Evolutionary conservation across 2,888 invertebrate species (phyloP).

Genomic region (Pachymerium ferrugineum): DNA sequence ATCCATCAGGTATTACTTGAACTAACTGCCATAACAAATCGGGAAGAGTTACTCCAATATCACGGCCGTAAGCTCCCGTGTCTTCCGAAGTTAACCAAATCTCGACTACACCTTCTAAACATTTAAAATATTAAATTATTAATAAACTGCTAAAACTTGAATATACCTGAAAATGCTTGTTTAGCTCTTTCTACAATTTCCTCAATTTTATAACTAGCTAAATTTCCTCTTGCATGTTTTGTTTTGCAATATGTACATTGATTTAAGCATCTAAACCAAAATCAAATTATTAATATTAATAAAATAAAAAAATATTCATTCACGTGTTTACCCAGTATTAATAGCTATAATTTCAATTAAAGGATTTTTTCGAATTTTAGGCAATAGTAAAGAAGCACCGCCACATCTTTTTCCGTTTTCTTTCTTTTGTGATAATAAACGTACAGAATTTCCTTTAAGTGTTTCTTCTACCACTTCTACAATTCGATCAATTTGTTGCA

Average conservation of each 20-base stretch:
- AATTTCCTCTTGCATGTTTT: constrained; percentile 90
- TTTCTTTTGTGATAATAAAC: constrained; percentile 75
- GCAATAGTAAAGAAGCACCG: constrained; percentile 78
- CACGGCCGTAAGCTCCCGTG: constrained; percentile 94
- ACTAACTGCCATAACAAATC: constrained; percentile 80
- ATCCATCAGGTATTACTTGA: constrained; percentile 65
- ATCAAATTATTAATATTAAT: background rate
- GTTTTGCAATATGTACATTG: constrained; percentile 99
- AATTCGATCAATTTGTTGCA: constrained; percentile 95
- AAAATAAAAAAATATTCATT: background rate
- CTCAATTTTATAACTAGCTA: constrained; percentile 87
- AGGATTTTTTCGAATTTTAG: constrained; percentile 92
- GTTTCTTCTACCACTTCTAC: constrained; percentile 98
- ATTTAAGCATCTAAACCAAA: constrained; percentile 66
- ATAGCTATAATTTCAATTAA: constrained; percentile 95
- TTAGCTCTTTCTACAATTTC: constrained; percentile 81
- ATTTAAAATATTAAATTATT: background rate
- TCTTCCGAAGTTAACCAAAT: constrained; percentile 98
- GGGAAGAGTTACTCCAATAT: constrained; percentile 83
- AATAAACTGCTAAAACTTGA: background rate
- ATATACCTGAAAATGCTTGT: constrained; percentile 61
- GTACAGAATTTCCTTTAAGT: constrained; percentile 72
- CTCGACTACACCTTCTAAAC: constrained; percentile 82
- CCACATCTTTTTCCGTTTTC: constrained; percentile 67
- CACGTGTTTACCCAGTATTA: constrained; percentile 65